These are phyloP conservation scores for Nettapus auritus DNA, from an alignment of 2,113 vertebrate species.

Conservation along the genomic window DNA sequence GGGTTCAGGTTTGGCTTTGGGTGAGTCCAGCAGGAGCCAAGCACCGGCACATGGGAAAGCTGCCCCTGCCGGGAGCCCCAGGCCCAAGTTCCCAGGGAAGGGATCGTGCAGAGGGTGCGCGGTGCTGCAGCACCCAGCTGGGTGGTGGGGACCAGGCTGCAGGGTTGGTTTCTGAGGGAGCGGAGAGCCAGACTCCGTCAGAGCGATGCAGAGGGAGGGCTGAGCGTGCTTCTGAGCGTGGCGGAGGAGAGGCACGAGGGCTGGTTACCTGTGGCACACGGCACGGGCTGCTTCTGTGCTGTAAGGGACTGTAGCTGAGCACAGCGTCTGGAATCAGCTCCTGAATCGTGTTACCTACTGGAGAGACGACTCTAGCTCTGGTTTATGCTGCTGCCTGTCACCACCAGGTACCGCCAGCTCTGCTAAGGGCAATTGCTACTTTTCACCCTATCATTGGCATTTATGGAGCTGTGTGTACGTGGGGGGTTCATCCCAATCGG, in stretches of 20 bases:
- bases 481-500: background rate
- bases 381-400: background rate
- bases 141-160: fast-evolving
- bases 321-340: background rate
- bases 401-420: background rate
- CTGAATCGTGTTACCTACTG: background rate
- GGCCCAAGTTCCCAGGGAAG: background rate
- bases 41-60: background rate
- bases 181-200: fast-evolving
- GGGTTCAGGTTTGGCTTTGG: background rate
- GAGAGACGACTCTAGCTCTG: background rate
- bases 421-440: background rate
- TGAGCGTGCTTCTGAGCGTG: background rate
- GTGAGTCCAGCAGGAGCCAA: fast-evolving
- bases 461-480: background rate
- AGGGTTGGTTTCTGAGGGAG: background rate
- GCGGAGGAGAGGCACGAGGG: background rate
- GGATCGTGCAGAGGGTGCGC: background rate
- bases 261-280: background rate
- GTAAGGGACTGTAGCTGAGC: background rate
- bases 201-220: background rate
- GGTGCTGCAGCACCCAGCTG: background rate
- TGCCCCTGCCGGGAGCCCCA: background rate
- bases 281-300: fast-evolving
- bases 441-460: background rate